Base-by-base conservation (phyloP, 2,888 invertebrate genomes). In the Campoplex capitator region DNA sequence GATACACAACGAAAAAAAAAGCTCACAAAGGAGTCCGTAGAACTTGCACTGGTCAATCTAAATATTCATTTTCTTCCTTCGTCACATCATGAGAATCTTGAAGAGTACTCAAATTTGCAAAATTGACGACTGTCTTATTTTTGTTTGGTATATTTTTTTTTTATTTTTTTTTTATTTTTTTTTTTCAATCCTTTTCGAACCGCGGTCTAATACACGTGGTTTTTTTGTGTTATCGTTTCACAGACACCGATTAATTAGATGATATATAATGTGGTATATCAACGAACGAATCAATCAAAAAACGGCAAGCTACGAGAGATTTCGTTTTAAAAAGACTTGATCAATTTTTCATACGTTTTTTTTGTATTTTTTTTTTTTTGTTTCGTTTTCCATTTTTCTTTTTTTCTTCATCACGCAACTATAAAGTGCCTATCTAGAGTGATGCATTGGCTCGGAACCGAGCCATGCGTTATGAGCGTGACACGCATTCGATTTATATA, bases 191-290 rank as follows among this genome's bases (percentile, higher is more conserved):
- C 28, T 45, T 54, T 70, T 56, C 28, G 56, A 78, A 78, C 42
- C 78, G 76, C 48, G 78, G 56, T 56, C 56, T 78, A 38, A 45
- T 84, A 84, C 54, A 82, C 81, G 77, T 81, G 81, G 62, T 56
- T 81, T 58, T 56, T 74, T 62, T 56, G 68, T 54, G 38, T 74
- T 65, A 78, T 68, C 45, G 58, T 65, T 91, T 89, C 89, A 90
- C 90, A 89, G 90, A 90, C 91, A 91, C 89, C 90, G 88, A 91
- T 92, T 91, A 91, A 90, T 88, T 92, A 91, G 88, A 92, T 90
- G 88, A 83, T 88, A 88, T 88, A 86, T 84, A 78, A 71, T 87
- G 82, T 87, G 79, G 71, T 88, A 85, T 86, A 84, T 87, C 82
- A 89, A 88, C 85, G 86, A 88, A 88, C 84, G 81, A 88, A 88